A percentile compares a stretch with the other conserved stretches of the same genome.
Conservation (phyloP, 2,113 vertebrate species). For the Phyllostomus hastatus region DNA sequence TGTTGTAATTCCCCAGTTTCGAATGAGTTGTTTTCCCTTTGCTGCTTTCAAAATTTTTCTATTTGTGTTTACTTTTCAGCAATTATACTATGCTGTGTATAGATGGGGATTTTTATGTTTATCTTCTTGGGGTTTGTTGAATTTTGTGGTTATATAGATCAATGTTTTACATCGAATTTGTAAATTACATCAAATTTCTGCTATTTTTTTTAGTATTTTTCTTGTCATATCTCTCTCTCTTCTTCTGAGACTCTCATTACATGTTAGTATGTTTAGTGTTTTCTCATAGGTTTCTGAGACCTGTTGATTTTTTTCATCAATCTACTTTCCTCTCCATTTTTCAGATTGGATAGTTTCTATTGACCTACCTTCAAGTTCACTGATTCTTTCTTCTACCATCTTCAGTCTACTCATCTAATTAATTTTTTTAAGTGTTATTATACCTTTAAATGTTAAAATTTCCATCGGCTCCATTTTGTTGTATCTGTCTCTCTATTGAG, state of each 20-base stretch:
- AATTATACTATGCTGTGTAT: background rate
- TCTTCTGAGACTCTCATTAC: background rate
- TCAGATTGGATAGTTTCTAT: background rate
- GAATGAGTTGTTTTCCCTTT: background rate
- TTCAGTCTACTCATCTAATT: background rate
- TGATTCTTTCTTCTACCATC: background rate
- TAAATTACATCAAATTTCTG: background rate
- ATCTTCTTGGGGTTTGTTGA: background rate
- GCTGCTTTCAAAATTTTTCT: background rate
- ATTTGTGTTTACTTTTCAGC: background rate
- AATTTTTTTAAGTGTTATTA: background rate
- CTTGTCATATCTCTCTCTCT: background rate
- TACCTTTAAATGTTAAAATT: constrained; percentile 5
- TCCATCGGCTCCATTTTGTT: background rate
- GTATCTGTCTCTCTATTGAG: background rate
- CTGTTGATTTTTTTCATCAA: background rate
- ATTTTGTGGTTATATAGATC: background rate
- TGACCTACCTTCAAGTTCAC: background rate
- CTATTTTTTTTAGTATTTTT: background rate
- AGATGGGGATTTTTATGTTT: background rate
- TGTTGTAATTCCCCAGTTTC: background rate
- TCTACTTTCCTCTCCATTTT: background rate
- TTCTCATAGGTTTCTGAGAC: background rate
- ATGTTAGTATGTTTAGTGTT: background rate
- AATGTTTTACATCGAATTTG: background rate